Conservation (phyloP, 2,888 invertebrate species). For the Tiliacea citrago region DNA sequence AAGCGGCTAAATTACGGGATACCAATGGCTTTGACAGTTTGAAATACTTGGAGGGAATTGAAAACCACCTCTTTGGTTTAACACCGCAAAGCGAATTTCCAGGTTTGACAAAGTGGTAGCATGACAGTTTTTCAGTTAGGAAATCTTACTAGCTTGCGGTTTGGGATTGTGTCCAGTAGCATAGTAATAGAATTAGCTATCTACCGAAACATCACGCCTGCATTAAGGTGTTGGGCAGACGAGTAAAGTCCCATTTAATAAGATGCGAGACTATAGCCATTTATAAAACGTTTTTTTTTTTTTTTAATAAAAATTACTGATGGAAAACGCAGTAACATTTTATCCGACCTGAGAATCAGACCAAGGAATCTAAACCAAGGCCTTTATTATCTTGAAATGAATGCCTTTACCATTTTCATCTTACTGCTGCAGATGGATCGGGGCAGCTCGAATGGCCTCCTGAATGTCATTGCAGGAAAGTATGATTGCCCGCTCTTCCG, state of each 20-base stretch:
- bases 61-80: constrained; percentile 16
- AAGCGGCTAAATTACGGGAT: constrained; percentile 39
- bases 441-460: too few relatives aligned
- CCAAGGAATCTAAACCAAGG: too few relatives aligned
- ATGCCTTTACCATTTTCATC: too few relatives aligned
- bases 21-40: constrained; percentile 40
- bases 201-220: neutral
- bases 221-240: neutral
- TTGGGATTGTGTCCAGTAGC: neutral
- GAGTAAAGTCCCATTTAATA: too few relatives aligned
- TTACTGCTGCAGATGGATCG: too few relatives aligned
- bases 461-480: too few relatives aligned
- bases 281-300: too few relatives aligned
- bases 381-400: neutral
- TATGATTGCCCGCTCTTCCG: too few relatives aligned
- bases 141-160: constrained; percentile 10
- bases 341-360: neutral
- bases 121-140: constrained; percentile 13
- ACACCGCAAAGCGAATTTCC: constrained; percentile 31
- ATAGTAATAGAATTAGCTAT: neutral
- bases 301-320: neutral
- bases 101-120: constrained; percentile 15
- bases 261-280: too few relatives aligned
- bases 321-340: neutral
- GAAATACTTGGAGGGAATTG: constrained; percentile 36